Evolutionary conservation across 2,888 invertebrate species (phyloP).

Genomic region (Stenodera caucasica): DNA sequence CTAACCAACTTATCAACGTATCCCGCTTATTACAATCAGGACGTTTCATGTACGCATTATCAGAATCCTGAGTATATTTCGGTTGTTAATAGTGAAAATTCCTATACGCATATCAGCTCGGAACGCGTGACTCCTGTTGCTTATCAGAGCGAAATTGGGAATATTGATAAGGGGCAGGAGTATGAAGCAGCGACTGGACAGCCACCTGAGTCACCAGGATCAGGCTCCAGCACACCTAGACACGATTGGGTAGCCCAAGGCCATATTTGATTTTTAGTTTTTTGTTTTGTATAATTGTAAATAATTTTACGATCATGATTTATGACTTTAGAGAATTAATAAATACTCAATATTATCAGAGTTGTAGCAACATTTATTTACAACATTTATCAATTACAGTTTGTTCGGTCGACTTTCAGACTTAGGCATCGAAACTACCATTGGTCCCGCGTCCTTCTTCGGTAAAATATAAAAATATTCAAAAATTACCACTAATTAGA

Average conservation of each 20-base stretch:
- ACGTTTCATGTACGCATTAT: conserved; percentile 47
- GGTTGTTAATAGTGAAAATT: conserved; percentile 46
- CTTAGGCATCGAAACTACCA: neutral
- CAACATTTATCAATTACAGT: conserved; percentile 18
- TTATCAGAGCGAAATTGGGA: conserved; percentile 42
- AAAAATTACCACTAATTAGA: conserved; percentile 15
- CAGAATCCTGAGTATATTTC: conserved; percentile 52
- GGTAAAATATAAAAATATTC: neutral
- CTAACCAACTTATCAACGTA: conserved; percentile 51
- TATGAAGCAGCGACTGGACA: conserved; percentile 36
- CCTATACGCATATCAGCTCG: conserved; percentile 42
- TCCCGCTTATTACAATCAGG: conserved; percentile 51
- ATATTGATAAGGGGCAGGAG: conserved; percentile 40
- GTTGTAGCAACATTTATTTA: conserved; percentile 23
- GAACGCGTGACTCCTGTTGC: conserved; percentile 42
- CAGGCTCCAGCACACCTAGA: conserved; percentile 44
- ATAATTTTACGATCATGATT: conserved; percentile 11
- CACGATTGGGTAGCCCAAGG: conserved; percentile 48
- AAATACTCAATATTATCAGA: neutral
- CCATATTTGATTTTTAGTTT: conserved; percentile 25
- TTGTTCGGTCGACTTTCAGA: neutral
- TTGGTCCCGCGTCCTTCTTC: conserved; percentile 14
- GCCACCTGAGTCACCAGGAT: conserved; percentile 42
- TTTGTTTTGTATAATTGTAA: conserved; percentile 18
- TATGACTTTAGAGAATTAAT: neutral